Percentiles rank a stretch among this genome's conserved stretches.
phyloP scores from a whole-genome alignment of 2,113 vertebrate genomes.

The Ramphastos sulfuratus region DNA sequence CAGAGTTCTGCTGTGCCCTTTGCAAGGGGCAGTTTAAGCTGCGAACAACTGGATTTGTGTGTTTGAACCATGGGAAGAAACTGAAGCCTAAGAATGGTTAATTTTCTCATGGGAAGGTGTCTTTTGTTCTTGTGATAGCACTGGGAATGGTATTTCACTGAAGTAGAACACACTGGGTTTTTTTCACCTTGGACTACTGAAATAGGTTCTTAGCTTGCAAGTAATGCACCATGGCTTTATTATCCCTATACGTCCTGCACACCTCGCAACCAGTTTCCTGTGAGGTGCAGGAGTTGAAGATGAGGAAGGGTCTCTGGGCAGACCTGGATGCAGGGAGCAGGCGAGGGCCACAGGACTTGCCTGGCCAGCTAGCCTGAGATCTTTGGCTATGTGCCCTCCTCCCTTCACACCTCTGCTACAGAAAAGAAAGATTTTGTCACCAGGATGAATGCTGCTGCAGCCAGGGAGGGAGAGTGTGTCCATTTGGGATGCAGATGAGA shows the following conservation, averaged over 20 bases:
- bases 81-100: background rate
- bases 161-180: rapidly evolving
- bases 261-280: background rate
- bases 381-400: background rate
- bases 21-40: background rate
- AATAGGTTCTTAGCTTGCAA: background rate
- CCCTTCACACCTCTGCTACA: constrained; percentile 12
- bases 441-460: constrained; percentile 28
- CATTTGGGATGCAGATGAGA: constrained; percentile 59
- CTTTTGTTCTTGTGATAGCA: background rate
- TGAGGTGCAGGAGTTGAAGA: background rate
- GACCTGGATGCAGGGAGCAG: background rate
- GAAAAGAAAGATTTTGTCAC: constrained; percentile 50
- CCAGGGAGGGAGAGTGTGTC: constrained; percentile 12
- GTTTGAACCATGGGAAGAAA: background rate
- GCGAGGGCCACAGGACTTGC: background rate
- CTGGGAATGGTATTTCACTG: background rate
- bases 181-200: background rate
- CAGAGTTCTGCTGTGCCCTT: background rate
- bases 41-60: background rate
- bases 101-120: background rate
- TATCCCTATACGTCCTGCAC: background rate
- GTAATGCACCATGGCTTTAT: background rate
- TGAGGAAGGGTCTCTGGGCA: background rate
- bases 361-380: background rate